Conservation (phyloP, 1,140 invertebrate genomes). For the Calycopis cecrops region DNA sequence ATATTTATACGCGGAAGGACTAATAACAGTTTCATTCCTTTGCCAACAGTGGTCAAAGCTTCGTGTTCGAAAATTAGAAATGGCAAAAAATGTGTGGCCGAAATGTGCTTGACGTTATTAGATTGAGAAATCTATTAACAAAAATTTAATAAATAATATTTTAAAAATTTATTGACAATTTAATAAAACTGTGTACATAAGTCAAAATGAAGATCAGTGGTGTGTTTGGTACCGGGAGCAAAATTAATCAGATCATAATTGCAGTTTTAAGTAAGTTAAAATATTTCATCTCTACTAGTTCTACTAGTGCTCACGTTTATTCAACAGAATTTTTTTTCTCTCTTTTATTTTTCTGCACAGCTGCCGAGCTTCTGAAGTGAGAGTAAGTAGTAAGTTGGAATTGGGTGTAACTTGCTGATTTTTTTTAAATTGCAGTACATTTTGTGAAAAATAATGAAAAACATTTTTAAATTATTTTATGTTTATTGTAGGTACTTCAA, state of each 20-base stretch:
- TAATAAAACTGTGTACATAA: constrained; percentile 1
- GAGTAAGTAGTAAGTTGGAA: no score
- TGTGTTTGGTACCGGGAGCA: constrained; percentile 31
- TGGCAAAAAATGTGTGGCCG: constrained; percentile 1
- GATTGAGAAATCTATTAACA: not conserved
- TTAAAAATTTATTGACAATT: constrained; percentile 1
- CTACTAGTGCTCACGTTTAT: not conserved
- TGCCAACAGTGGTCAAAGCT: constrained; percentile 4
- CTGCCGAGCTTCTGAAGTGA: no score
- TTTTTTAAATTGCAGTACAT: no score
- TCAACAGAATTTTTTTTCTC: no score
- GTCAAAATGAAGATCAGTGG: constrained; percentile 19
- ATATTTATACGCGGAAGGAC: not conserved
- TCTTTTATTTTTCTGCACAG: no score
- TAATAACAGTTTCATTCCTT: not conserved
- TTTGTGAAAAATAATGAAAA: no score
- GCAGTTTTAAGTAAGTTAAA: constrained; percentile 43
- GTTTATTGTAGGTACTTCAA: no score
- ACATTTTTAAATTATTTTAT: no score
- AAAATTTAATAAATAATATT: not conserved
- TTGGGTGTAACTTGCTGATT: no score
- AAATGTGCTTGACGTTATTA: not conserved
- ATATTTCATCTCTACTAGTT: constrained; percentile 6
- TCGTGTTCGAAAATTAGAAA: not conserved
- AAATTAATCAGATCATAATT: constrained; percentile 47